phyloP scores from a whole-genome alignment of 2,113 vertebrate species.

The Perca schrenkii region DNA sequence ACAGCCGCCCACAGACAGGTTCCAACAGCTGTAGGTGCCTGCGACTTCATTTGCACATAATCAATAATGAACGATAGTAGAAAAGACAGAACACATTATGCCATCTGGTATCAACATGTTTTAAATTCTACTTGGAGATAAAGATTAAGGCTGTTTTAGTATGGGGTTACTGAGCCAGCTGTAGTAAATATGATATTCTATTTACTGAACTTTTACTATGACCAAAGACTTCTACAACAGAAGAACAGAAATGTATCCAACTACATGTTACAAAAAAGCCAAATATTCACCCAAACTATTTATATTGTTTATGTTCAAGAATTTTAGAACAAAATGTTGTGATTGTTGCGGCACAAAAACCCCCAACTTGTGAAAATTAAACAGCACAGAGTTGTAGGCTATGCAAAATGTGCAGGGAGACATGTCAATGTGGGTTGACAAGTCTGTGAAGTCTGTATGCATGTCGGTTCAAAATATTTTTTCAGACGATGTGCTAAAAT shows the following conservation, averaged over 20 bases:
- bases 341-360: neutral
- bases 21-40: neutral
- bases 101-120: neutral
- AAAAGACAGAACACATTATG: neutral
- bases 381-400: neutral
- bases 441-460: neutral
- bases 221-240: neutral
- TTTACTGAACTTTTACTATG: neutral
- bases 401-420: neutral
- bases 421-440: neutral
- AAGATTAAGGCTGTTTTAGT: neutral
- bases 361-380: neutral
- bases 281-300: neutral
- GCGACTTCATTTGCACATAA: slow-evolving; percentile 25
- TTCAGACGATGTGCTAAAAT: neutral
- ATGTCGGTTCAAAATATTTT: neutral
- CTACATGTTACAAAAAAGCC: neutral
- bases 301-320: neutral
- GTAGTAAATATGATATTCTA: neutral
- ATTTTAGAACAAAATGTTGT: neutral
- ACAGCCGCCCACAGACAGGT: neutral
- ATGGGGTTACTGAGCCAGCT: neutral
- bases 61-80: neutral
- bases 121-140: neutral
- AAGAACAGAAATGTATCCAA: neutral